Evolutionary conservation across 2,888 invertebrate genomes (phyloP).

Genomic region (Euzophera pinguis): DNA sequence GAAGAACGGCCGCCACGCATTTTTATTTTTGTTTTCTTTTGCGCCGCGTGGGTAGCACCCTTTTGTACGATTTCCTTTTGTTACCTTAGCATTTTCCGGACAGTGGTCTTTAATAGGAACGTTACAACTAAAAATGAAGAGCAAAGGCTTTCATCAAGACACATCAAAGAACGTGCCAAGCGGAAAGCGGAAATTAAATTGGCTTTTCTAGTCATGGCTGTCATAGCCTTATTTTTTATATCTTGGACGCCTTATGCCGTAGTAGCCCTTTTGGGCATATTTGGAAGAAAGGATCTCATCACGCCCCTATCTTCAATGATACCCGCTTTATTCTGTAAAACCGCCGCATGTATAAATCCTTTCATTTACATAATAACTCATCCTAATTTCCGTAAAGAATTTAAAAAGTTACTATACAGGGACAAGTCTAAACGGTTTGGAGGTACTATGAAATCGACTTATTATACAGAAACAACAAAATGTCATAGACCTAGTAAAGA

Average conservation of each 20-base stretch:
- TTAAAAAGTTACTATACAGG: constrained; percentile 62
- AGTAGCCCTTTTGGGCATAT: constrained; percentile 86
- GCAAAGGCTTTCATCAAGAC: constrained; percentile 73
- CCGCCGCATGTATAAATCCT: constrained; percentile 89
- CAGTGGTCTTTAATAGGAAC: constrained; percentile 78
- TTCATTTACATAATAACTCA: constrained; percentile 90
- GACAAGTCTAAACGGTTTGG: constrained; percentile 61
- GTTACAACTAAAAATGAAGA: constrained; percentile 67
- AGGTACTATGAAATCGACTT: constrained; percentile 58
- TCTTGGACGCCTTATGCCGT: constrained; percentile 92
- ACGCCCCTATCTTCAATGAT: constrained; percentile 87
- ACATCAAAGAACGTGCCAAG: constrained; percentile 81
- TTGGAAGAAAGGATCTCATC: constrained; percentile 81
- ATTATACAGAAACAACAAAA: constrained; percentile 49
- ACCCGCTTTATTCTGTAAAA: constrained; percentile 89
- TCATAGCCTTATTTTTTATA: constrained; percentile 86
- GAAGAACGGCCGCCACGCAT: constrained; percentile 79
- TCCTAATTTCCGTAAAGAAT: constrained; percentile 85
- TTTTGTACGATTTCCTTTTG: constrained; percentile 85
- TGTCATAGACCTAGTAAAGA: constrained; percentile 59
- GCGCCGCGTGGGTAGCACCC: constrained; percentile 88
- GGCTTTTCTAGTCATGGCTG: constrained; percentile 83
- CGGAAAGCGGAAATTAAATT: constrained; percentile 86
- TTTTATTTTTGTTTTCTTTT: constrained; percentile 87
- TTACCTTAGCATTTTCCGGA: constrained; percentile 85